Evolutionary conservation across 2,113 vertebrate genomes (phyloP), one percentile per base, ranked within the genome.

Genomic region (Nibea albiflora): DNA sequence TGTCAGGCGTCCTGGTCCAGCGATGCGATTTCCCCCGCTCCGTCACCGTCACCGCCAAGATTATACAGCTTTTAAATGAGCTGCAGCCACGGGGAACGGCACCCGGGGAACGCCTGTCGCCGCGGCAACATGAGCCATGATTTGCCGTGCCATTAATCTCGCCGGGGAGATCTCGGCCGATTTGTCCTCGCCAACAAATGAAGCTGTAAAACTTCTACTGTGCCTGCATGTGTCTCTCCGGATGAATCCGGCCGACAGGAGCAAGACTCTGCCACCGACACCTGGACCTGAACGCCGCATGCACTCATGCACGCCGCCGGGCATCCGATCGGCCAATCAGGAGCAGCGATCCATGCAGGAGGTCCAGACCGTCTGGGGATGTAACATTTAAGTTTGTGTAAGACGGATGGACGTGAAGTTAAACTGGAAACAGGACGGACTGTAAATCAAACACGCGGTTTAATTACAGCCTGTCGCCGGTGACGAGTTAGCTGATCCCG

Each of bases 21-120:
- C 57, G 90, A 87, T 80, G 73, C 64, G 54, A 47, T 75, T 66
- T 74, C 73, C 65, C 22, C 57, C 54, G 73, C 81, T 83, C 77
- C 72, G 77, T 86, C 89, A 47, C 81, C 68, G 81, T 83, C 91
- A 77, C 70, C 87, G 28, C 53, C 24, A 31, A 89, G 85, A 93
- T 92, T 90, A 89, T 88, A 90, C 70, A 15, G 80, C 77, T 90
- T 92, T 93, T 89, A 94, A 93, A 94, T 93, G 92, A 94, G 89
- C 88, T 47, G 76, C 86, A 85, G 85, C 89, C 75, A 50, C n/a
- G 61, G 73, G 90, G 85, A 91, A 85, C 79, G 66, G 82, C 75
- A 7, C 70, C 81, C 16, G 44, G 74, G 88, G 80, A 90, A 79
- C 28, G 86, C 90, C 90, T 88, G 91, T 89, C 92, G 83, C 83